phyloP scores from a whole-genome alignment of 2,888 invertebrate genomes.

The Mechanitis messenoides region DNA sequence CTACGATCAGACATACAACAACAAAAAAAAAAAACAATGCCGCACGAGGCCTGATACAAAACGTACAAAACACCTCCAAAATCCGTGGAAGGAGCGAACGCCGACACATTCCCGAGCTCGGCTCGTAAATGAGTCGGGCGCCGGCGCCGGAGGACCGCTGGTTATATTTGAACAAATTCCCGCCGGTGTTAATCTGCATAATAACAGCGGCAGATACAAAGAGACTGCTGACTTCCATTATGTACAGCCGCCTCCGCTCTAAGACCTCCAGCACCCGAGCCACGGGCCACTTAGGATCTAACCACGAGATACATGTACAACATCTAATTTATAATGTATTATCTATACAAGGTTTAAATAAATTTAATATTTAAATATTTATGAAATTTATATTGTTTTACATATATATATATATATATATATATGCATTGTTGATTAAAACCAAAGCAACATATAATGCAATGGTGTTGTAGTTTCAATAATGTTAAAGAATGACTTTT shows the following conservation, averaged over 20 bases:
- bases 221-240: conserved; percentile 72
- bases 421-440: no score
- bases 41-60: conserved; percentile 50
- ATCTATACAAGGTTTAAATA: no score
- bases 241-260: conserved; percentile 66
- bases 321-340: no score
- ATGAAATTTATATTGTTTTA: no score
- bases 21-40: conserved; percentile 29
- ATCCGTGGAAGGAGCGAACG: conserved; percentile 53
- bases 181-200: conserved; percentile 77
- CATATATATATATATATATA: no score
- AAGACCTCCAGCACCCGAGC: conserved; percentile 30
- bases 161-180: conserved; percentile 77
- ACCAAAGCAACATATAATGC: no score
- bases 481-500: no score
- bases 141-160: conserved; percentile 72
- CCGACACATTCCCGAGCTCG: conserved; percentile 66
- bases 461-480: no score
- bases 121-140: conserved; percentile 72
- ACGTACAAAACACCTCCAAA: conserved; percentile 50
- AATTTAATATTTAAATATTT: no score
- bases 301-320: no score
- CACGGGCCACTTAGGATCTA: conserved; percentile 3
- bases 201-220: conserved; percentile 73
- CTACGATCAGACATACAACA: conserved; percentile 28